Evolutionary conservation across 2,113 vertebrate genomes (phyloP).

Genomic region (Xerus inauris): DNA sequence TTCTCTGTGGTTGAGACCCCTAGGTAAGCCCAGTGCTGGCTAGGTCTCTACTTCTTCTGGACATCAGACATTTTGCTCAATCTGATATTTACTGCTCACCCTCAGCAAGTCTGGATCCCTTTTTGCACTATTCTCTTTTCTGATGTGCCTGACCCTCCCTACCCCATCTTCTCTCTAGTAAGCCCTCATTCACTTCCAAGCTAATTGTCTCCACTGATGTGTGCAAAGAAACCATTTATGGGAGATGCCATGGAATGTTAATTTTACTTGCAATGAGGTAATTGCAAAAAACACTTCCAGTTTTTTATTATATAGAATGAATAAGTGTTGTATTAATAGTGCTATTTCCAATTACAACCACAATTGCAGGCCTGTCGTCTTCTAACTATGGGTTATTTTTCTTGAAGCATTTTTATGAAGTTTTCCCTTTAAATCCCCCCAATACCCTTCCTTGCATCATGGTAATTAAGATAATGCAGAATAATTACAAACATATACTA

Average conservation of each 20-base stretch:
- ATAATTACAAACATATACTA: constrained; percentile 81
- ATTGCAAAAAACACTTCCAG: constrained; percentile 75
- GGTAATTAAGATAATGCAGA: constrained; percentile 83
- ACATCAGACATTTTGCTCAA: background rate
- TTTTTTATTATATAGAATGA: constrained; percentile 80
- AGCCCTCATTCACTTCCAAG: constrained; percentile 75
- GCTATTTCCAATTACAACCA: constrained; percentile 71
- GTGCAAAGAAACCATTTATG: constrained; percentile 85
- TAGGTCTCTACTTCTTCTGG: background rate
- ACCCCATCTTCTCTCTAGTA: constrained; percentile 80
- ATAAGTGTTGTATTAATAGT: constrained; percentile 84
- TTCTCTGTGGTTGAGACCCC: background rate
- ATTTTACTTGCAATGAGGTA: constrained; percentile 84
- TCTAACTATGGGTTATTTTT: constrained; percentile 40
- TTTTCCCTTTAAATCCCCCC: background rate
- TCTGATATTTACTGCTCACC: too few relatives aligned
- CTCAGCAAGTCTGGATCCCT: background rate
- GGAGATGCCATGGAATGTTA: constrained; percentile 87
- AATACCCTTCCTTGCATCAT: background rate
- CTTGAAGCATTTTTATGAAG: constrained; percentile 42
- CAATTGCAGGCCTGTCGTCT: background rate
- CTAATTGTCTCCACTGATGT: constrained; percentile 87
- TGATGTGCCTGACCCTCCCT: constrained; percentile 42
- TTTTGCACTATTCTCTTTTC: background rate
- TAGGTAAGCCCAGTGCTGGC: background rate